Conservation (phyloP, 2,797 vertebrate genomes). For the Vireo griseus region DNA sequence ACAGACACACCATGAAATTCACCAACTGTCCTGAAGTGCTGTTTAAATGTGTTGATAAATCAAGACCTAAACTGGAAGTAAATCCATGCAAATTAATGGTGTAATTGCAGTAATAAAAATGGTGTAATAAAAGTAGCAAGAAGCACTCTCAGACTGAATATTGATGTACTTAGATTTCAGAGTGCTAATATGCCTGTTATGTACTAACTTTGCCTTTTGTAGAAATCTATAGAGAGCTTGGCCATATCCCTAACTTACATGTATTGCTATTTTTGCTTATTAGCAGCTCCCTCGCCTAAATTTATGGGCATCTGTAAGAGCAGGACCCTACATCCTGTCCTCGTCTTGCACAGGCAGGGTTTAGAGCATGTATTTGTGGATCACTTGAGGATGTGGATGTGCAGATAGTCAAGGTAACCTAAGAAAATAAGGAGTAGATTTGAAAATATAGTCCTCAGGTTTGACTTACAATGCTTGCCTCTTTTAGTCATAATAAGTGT, state of each 20-base stretch:
- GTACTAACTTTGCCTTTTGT: neutral
- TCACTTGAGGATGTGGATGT: neutral
- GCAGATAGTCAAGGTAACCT: neutral
- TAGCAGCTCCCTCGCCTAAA: neutral
- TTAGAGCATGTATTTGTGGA: neutral
- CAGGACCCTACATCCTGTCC: neutral
- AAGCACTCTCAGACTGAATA: neutral
- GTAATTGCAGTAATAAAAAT: neutral
- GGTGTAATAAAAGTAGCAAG: neutral
- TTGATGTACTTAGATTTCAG: neutral
- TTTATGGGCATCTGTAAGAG: neutral
- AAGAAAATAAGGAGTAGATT: neutral
- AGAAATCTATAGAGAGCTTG: neutral
- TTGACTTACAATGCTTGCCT: neutral
- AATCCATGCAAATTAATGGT: neutral
- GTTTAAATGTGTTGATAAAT: neutral
- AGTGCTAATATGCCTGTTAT: neutral
- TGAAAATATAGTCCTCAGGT: neutral
- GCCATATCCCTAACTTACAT: neutral
- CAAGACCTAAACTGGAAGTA: neutral
- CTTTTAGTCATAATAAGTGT: neutral
- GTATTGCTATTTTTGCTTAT: neutral
- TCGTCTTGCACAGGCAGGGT: neutral
- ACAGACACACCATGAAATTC: neutral
- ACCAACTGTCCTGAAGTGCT: neutral